These are phyloP conservation scores for Neostethus bicornis DNA, from an alignment of 2,797 vertebrate genomes.

Conservation along the genomic window DNA sequence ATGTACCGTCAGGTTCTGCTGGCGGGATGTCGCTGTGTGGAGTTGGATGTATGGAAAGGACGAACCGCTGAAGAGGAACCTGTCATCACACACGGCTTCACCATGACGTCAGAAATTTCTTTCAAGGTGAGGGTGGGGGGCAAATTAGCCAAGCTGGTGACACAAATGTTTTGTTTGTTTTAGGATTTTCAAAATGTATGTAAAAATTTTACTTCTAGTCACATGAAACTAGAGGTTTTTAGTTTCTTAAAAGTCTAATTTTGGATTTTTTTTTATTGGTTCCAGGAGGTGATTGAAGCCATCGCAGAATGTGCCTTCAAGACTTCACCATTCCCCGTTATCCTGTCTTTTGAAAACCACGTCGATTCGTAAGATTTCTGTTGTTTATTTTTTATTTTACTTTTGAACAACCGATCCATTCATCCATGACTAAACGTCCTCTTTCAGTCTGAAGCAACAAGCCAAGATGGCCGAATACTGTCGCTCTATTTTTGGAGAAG, in stretches of 20 bases:
- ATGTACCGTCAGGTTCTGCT: conserved; percentile 98
- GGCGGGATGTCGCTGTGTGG: conserved; percentile 97
- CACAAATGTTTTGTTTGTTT: no score
- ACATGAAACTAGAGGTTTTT: conserved; percentile 7
- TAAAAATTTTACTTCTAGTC: no score
- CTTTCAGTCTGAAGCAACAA: conserved; percentile 89
- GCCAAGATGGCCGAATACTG: conserved; percentile 99
- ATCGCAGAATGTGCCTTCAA: conserved; percentile 98
- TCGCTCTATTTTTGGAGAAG: conserved; percentile 94
- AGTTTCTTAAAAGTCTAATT: conserved; percentile 19
- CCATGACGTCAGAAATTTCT: conserved; percentile 96
- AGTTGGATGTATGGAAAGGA: conserved; percentile 98
- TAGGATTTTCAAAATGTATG: no score
- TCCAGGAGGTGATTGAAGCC: conserved; percentile 95
- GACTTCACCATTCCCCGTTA: conserved; percentile 94
- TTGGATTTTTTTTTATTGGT: conserved; percentile 79
- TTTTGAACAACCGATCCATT: neutral
- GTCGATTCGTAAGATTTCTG: conserved; percentile 94
- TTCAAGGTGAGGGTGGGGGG: no score
- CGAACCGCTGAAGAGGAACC: conserved; percentile 96
- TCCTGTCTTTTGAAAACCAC: conserved; percentile 98
- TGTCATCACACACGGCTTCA: conserved; percentile 97
- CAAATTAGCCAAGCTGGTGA: no score
- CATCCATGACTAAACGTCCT: neutral
- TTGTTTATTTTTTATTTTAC: neutral